These are phyloP conservation scores for Procapra przewalskii DNA, from an alignment of 2,113 vertebrate species.

Conservation along the genomic window DNA sequence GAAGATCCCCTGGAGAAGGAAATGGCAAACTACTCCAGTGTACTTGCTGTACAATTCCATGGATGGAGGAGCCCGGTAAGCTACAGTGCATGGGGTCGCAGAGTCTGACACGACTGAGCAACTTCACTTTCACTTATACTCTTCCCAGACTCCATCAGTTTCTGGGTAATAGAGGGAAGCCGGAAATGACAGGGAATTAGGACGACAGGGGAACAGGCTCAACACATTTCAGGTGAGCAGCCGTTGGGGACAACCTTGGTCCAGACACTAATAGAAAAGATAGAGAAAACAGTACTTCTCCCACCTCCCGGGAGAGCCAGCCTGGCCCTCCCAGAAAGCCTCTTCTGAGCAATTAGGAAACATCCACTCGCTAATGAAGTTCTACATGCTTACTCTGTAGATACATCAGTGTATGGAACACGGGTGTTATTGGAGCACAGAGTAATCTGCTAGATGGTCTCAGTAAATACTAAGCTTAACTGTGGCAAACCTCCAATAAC, in stretches of 20 bases:
- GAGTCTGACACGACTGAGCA: rapidly evolving
- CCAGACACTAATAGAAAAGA: neutral
- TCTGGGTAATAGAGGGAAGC: neutral
- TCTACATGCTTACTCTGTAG: neutral
- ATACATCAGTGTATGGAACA: neutral
- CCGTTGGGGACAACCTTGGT: neutral
- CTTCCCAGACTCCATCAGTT: neutral
- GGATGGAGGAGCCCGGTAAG: neutral
- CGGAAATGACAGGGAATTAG: neutral
- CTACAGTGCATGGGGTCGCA: neutral
- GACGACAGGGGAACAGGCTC: neutral
- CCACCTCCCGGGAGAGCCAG: neutral
- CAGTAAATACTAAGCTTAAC: neutral
- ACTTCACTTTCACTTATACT: neutral
- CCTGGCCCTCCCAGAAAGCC: neutral
- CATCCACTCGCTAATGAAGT: neutral
- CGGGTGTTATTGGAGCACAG: neutral
- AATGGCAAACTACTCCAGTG: neutral
- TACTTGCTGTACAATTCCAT: neutral
- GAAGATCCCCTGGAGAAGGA: neutral
- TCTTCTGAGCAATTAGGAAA: neutral
- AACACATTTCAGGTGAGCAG: neutral
- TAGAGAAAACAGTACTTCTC: neutral
- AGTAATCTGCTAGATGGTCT: neutral
- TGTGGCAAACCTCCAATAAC: neutral